Evolutionary conservation across 2,888 invertebrate genomes (phyloP), one percentile per base, ranked within the genome.

Genomic region (Trissolcus brochymenae): DNA sequence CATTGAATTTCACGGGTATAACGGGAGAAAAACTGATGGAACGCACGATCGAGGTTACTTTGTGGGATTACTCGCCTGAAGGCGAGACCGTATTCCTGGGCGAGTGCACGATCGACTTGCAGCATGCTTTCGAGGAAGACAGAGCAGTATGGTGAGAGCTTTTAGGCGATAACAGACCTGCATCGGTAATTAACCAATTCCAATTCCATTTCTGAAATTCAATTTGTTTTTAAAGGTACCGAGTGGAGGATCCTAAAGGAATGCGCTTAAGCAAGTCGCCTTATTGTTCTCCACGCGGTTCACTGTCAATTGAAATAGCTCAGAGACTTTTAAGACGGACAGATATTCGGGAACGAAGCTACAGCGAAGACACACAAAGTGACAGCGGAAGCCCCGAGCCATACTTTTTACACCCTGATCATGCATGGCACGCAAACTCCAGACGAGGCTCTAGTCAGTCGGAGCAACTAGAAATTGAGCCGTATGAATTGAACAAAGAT

Each of bases 401-500:
- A 3, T 93, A 95, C 78, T 91, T 95, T 77, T 90, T 96, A 46
- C 96, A 96, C 90, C 96, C 96, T 0, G 96, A 96, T 90, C 94
- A 95, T 88, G 96, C 96, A 1, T 96, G 94, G 93, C 87, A 89
- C 71, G 93, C 92, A 0, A 93, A 93, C 73, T 95, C 95, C 0
- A 91, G 96, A 35, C 92, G 96, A 40, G 96, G 96, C 43, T 96
- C 96, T n/a, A 95, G 95, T 50, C 96, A 96, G 87, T 96, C 96
- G 0, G 96, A 96, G 87, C 95, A 95, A 61, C 90, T 96, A 57
- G 96, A 96, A 87, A 94, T 94, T 60, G 95, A 95, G 87, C 94
- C 94, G 9, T 96, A 96, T 89, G 94, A 96, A 87, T 91, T 96
- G 57, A 95, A 93, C 73, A 95, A 95, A 88, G 96, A 96, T 89